A percentile compares a stretch with the other conserved stretches of the same genome.
phyloP scores from a whole-genome alignment of 92 coral and sea anemone species.

The Parazoanthus swiftii region DNA sequence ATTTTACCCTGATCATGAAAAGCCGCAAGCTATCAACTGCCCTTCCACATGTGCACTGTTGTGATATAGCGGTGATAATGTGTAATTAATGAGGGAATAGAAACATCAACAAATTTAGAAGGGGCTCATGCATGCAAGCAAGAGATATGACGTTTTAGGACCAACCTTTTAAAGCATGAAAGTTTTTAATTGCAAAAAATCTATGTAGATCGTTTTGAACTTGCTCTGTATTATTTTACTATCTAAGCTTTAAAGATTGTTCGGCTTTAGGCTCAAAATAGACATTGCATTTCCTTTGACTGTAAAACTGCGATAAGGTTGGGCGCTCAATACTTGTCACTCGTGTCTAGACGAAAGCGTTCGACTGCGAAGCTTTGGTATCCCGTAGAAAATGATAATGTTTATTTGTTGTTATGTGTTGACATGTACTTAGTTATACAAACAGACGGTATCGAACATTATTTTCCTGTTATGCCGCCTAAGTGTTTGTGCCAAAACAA shows the following conservation, averaged over 20 bases:
- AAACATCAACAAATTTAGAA: background rate
- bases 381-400: background rate
- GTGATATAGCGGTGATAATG: slow-evolving; percentile 15
- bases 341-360: slow-evolving; percentile 24
- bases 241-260: background rate
- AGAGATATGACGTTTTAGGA: background rate
- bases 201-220: background rate
- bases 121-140: background rate
- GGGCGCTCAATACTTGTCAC: slow-evolving; percentile 5
- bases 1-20: background rate
- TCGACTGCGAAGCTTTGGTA: background rate
- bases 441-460: slow-evolving; percentile 36
- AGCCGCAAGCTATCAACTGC: background rate
- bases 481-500: background rate
- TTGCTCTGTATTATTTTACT: background rate
- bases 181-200: background rate
- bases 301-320: slow-evolving; percentile 13
- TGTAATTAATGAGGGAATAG: background rate
- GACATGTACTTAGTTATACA: slow-evolving; percentile 47
- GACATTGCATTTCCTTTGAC: background rate
- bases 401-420: slow-evolving; percentile 35
- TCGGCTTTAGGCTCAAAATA: background rate
- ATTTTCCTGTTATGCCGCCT: slow-evolving; percentile 20
- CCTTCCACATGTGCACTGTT: background rate
- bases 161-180: no score